A percentile compares a stretch with the other conserved stretches of the same genome.
Evolutionary conservation across 1,140 invertebrate genomes (phyloP).

Genomic region (Wiebesia pumilae): DNA sequence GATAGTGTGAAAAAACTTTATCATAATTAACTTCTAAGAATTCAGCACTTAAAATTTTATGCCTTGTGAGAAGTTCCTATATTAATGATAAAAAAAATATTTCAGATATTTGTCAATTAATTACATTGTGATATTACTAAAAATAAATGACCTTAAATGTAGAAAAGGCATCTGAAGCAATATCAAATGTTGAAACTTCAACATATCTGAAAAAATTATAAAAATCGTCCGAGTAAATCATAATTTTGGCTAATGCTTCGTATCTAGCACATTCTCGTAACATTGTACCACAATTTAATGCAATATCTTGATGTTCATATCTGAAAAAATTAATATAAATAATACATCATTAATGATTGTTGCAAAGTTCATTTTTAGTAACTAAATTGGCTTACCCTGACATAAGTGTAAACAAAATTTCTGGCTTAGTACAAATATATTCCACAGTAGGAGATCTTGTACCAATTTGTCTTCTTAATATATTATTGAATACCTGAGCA

Average conservation of each 20-base stretch:
- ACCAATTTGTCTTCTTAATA: conserved; percentile 97
- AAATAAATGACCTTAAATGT: conserved; percentile 93
- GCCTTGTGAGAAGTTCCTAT: conserved; percentile 97
- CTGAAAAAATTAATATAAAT: conserved; percentile 75
- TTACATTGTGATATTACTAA: not conserved
- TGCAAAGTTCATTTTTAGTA: not conserved
- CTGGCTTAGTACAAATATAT: conserved; percentile 97
- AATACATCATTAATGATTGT: not conserved
- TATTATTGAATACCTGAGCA: conserved; percentile 99
- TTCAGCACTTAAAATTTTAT: conserved; percentile 98
- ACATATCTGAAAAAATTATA: conserved; percentile 99
- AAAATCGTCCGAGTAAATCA: conserved; percentile 98
- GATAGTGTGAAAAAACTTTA: conserved; percentile 97
- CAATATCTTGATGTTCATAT: conserved; percentile 99
- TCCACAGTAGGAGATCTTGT: conserved; percentile 98
- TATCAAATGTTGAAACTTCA: conserved; percentile 99
- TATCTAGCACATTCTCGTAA: conserved; percentile 97
- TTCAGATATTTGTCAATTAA: conserved; percentile 30
- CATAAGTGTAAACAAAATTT: conserved; percentile 97
- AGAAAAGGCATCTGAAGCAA: conserved; percentile 99
- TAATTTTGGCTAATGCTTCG: conserved; percentile 97
- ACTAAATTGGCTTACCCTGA: conserved; percentile 83
- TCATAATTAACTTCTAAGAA: conserved; percentile 99
- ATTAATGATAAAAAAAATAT: conserved; percentile 57
- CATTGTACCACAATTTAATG: conserved; percentile 99